Evolutionary conservation across 2,888 invertebrate species (phyloP).

Genomic region (Abrostola tripartita): DNA sequence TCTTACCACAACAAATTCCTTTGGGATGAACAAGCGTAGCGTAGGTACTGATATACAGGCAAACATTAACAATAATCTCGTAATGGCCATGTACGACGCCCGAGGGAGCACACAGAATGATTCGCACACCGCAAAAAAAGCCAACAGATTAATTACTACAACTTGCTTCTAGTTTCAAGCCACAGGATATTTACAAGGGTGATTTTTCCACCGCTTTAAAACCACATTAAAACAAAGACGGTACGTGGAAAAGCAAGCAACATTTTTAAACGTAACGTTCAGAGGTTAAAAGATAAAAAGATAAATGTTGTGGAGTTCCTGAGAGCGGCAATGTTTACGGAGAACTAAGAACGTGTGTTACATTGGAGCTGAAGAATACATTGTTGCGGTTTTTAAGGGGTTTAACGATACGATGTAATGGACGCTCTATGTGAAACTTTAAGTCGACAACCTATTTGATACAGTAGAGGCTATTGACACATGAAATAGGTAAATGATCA

Average conservation of each 20-base stretch:
- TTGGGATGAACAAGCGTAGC: too few relatives aligned
- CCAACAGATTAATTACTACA: constrained; percentile 15
- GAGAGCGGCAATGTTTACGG: constrained; percentile 23
- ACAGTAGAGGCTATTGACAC: too few relatives aligned
- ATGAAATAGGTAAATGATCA: too few relatives aligned
- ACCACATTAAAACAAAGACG: constrained; percentile 33
- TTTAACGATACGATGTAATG: background rate
- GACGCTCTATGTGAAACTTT: too few relatives aligned
- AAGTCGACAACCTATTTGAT: too few relatives aligned
- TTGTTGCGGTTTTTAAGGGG: constrained; percentile 22
- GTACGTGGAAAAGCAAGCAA: constrained; percentile 15
- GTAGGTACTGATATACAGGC: too few relatives aligned
- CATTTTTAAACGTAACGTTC: constrained; percentile 20
- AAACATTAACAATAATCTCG: too few relatives aligned
- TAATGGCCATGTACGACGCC: background rate
- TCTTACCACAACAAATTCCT: too few relatives aligned
- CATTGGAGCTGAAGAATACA: constrained; percentile 35
- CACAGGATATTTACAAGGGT: constrained; percentile 25
- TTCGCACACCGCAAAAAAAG: constrained; percentile 8
- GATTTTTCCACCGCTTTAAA: constrained; percentile 1
- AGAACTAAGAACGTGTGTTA: constrained; percentile 35
- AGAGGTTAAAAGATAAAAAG: constrained; percentile 39
- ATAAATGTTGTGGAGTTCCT: constrained; percentile 27
- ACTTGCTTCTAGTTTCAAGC: constrained; percentile 9
- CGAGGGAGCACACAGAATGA: background rate